Conservation (phyloP, 92 coral and sea anemone genomes). For the Zoanthus sansibaricus region DNA sequence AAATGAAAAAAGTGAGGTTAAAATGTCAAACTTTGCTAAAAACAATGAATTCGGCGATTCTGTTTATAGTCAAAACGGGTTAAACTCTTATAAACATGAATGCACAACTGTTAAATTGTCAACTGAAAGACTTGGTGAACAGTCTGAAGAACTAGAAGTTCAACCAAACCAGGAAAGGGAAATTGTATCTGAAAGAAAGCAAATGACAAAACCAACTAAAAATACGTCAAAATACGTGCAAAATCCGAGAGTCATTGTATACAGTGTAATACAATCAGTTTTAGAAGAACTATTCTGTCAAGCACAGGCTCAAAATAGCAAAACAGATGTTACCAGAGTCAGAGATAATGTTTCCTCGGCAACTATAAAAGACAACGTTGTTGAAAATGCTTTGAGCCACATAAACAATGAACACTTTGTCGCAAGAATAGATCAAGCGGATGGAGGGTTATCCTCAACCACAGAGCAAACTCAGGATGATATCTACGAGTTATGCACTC, state of each 20-base stretch:
- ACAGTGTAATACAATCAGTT: slow-evolving; percentile 29
- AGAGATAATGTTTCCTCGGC: not conserved
- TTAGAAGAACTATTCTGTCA: slow-evolving; percentile 47
- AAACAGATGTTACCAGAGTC: slow-evolving; percentile 3
- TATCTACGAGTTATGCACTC: not conserved
- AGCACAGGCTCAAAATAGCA: slow-evolving; percentile 24
- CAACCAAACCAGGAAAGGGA: not conserved
- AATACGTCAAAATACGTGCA: slow-evolving; percentile 20
- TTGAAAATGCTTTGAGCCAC: slow-evolving; percentile 8
- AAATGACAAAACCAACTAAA: not conserved
- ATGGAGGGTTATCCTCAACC: not conserved
- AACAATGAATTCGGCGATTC: not conserved
- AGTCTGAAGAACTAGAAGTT: not conserved
- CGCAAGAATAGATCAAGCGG: not conserved
- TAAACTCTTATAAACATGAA: not conserved
- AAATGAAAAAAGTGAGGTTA: slow-evolving; percentile 7
- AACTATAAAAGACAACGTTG: not conserved
- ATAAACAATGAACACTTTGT: not conserved
- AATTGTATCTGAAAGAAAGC: slow-evolving; percentile 12
- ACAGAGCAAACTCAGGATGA: not conserved
- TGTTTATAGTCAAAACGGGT: not conserved
- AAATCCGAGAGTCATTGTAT: slow-evolving; percentile 6
- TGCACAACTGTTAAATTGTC: not conserved
- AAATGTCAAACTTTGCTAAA: not conserved
- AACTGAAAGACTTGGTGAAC: not conserved